phyloP scores from a whole-genome alignment of 2,888 invertebrate genomes.

The Cetonia aurata region DNA sequence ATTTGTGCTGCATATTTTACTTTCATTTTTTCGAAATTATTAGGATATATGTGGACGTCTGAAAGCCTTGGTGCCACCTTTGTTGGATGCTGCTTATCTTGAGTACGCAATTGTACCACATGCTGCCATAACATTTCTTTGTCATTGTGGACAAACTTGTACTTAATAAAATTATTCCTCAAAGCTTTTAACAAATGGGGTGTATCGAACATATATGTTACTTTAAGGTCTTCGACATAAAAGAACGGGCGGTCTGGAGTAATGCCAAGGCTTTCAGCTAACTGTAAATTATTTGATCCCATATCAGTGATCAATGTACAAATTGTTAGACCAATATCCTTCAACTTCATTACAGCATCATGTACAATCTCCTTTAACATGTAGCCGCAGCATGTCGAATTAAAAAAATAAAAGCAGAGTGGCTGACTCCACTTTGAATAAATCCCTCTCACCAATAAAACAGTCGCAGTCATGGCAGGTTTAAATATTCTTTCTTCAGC shows the following conservation, averaged over 20 bases:
- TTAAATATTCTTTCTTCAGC: not conserved
- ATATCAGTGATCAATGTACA: slow-evolving; percentile 26
- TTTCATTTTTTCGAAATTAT: slow-evolving; percentile 6
- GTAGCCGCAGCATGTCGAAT: not conserved
- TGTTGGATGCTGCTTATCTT: not conserved
- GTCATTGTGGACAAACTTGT: not conserved
- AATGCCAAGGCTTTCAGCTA: not conserved
- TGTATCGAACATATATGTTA: not conserved
- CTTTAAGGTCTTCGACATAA: not conserved
- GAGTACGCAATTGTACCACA: not conserved
- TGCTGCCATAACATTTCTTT: not conserved
- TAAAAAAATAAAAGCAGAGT: slow-evolving; percentile 41
- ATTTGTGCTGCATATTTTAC: slow-evolving; percentile 1
- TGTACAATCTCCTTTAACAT: not conserved
- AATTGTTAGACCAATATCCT: slow-evolving; percentile 1
- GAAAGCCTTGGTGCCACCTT: slow-evolving; percentile 3
- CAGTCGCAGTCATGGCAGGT: slow-evolving; percentile 21
- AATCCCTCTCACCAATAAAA: slow-evolving; percentile 42
- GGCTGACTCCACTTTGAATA: slow-evolving; percentile 42
- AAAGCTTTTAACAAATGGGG: not conserved
- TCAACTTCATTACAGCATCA: not conserved
- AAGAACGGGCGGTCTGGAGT: not conserved
- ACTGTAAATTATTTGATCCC: not conserved
- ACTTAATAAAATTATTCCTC: slow-evolving; percentile 1
- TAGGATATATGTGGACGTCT: not conserved